Conservation (phyloP, 2,797 vertebrate genomes). For the Mastacembelus armatus region DNA sequence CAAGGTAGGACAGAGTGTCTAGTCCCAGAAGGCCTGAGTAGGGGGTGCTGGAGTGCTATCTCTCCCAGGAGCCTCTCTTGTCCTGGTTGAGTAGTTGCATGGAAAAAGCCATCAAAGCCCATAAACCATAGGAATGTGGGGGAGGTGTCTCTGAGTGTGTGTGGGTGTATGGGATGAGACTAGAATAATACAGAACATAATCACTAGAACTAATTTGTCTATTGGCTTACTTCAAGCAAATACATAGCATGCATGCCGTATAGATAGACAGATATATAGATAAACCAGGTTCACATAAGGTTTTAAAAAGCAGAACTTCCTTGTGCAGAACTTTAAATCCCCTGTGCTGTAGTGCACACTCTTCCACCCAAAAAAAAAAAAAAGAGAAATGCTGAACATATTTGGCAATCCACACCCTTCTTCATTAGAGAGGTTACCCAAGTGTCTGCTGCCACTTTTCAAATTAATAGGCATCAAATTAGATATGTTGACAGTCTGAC, state of each 20-base stretch:
- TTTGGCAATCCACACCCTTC: background rate
- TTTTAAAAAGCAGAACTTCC: background rate
- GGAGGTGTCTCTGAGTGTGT: slow-evolving; percentile 38
- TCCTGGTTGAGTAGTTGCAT: slow-evolving; percentile 62
- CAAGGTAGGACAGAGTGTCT: slow-evolving; percentile 32
- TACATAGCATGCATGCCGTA: background rate
- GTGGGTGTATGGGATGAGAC: slow-evolving; percentile 15
- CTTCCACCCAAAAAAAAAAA: background rate
- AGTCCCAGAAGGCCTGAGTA: slow-evolving; percentile 8
- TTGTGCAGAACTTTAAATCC: background rate
- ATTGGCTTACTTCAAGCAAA: background rate
- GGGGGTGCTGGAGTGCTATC: slow-evolving; percentile 48
- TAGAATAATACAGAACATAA: slow-evolving; percentile 10
- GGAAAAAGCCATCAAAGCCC: slow-evolving; percentile 71
- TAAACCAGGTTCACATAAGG: background rate
- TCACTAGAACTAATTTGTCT: slow-evolving; percentile 5
- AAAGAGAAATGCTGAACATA: background rate
- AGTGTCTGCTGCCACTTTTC: slow-evolving; percentile 21
- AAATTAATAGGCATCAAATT: slow-evolving; percentile 47
- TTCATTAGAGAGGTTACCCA: slow-evolving; percentile 41
- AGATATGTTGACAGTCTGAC: slow-evolving; percentile 25
- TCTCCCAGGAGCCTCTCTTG: slow-evolving; percentile 43
- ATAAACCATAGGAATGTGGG: slow-evolving; percentile 70
- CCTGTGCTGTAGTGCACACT: background rate
- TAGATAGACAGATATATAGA: too few species aligned